Evolutionary conservation across 1,140 invertebrate species (phyloP), one percentile per base, ranked within the genome.

Genomic region (Panagrolaimus sp.): DNA sequence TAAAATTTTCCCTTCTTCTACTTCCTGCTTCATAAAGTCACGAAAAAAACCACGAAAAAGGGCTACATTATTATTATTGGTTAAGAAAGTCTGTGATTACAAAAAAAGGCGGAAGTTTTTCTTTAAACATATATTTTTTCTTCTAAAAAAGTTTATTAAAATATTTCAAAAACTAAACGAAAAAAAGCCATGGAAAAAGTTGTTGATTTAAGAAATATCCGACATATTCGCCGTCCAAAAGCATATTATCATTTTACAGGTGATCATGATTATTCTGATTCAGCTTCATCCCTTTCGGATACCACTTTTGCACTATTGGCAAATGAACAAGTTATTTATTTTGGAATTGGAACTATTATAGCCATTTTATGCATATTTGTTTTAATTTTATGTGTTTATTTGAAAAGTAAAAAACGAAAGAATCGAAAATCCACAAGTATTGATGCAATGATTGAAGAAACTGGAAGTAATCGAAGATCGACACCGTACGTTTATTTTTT

Each of bases 401-500:
- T 64, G 28, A 26, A 28, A 63, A 24, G 1, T 43, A 17, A 43
- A 28, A 58, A 58, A 24, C 21, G 21, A 12, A 58, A 58, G 52
- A 28, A 21, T 10, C 5, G 52, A 28, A 58, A 58, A 28, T 58
- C 52, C 14, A 58, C 52, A 2, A 58, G 52, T 58, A 5, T 21
- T 12, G 52, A 58, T 58, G 52, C 52, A 28, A 58, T 58, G 15
- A 58, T 58, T 58, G 52, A 58, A 28, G 52, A 58, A 10, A 26
- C 21, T 58, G 52, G 28, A 28, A 58, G 52, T 14, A 58, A 58
- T 58, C 52, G 52, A 28, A 58, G 52, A 28, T 58, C 52, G 15
- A 58, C 52, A 17, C 52, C 52, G 52, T 58, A 28, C 14, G 52
- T 58, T 58, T 58, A n/a, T 12, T 4, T 12, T 1, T 58, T 58